A percentile compares a stretch with the other conserved stretches of the same genome.
Conservation (phyloP, 1,140 invertebrate genomes). For the Tetramorium simillimum region DNA sequence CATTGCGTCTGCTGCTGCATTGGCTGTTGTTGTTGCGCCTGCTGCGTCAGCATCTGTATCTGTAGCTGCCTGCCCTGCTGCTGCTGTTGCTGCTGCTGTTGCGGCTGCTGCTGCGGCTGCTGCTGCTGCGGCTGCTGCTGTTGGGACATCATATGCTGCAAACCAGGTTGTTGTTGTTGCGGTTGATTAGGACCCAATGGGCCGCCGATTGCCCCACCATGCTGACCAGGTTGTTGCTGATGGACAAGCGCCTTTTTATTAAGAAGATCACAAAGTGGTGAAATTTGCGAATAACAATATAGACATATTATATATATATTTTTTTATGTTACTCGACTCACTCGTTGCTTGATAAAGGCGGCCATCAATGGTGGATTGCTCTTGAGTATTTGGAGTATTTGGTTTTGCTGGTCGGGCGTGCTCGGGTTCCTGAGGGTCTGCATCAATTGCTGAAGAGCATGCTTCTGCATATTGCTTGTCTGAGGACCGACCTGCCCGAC, state of each 20-base stretch:
- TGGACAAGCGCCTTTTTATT: constrained; percentile 77
- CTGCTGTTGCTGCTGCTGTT: constrained; percentile 69
- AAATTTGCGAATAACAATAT: constrained; percentile 35
- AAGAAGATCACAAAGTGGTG: constrained; percentile 57
- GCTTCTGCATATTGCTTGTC: constrained; percentile 87
- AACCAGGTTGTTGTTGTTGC: constrained; percentile 84
- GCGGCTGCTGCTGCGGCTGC: constrained; percentile 84
- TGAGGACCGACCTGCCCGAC: constrained; percentile 82
- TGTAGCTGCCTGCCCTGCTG: constrained; percentile 81
- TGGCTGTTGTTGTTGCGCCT: constrained; percentile 85
- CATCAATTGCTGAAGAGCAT: constrained; percentile 95
- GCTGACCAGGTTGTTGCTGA: constrained; percentile 82
- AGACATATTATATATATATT: background rate
- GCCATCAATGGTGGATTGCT: constrained; percentile 98
- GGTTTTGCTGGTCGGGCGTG: constrained; percentile 96
- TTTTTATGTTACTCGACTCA: constrained; percentile 71
- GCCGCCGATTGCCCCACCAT: constrained; percentile 76
- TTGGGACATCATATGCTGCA: constrained; percentile 85
- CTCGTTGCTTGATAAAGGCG: constrained; percentile 97
- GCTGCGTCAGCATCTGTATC: constrained; percentile 83
- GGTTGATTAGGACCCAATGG: constrained; percentile 84
- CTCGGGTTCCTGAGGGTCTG: constrained; percentile 94
- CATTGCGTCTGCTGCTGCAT: constrained; percentile 85
- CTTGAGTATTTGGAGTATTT: constrained; percentile 97
- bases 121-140: constrained; percentile 85